phyloP scores from a whole-genome alignment of 2,797 vertebrate genomes.

The Artibeus lituratus region DNA sequence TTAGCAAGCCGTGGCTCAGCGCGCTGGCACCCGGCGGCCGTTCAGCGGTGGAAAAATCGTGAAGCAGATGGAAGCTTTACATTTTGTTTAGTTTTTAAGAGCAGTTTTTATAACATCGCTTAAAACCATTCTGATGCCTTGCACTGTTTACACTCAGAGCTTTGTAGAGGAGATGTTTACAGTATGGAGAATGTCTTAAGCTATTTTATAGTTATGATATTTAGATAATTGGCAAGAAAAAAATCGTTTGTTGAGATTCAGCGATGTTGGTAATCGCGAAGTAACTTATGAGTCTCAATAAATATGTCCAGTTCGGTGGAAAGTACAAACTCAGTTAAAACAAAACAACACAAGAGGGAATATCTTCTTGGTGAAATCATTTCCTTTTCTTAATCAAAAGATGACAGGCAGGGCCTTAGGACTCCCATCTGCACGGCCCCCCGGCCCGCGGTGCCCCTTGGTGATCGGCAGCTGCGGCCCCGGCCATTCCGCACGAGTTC shows the following conservation, averaged over 20 bases:
- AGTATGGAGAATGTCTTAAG: slow-evolving; percentile 86
- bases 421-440: slow-evolving; percentile 90
- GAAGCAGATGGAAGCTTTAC: slow-evolving; percentile 89
- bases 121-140: slow-evolving; percentile 87
- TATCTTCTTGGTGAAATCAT: slow-evolving; percentile 94
- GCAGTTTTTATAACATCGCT: slow-evolving; percentile 88
- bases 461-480: slow-evolving; percentile 71
- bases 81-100: slow-evolving; percentile 90
- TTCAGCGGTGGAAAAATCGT: slow-evolving; percentile 88
- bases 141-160: slow-evolving; percentile 87
- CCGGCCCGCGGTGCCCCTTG: slow-evolving; percentile 64
- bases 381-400: slow-evolving; percentile 95
- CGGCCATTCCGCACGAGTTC: slow-evolving; percentile 20
- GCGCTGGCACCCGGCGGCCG: slow-evolving; percentile 89
- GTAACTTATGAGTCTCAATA: slow-evolving; percentile 89
- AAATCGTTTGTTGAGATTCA: slow-evolving; percentile 89
- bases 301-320: slow-evolving; percentile 89
- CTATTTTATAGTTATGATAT: slow-evolving; percentile 92
- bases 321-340: slow-evolving; percentile 90
- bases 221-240: slow-evolving; percentile 89
- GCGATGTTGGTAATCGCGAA: slow-evolving; percentile 86
- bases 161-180: slow-evolving; percentile 90
- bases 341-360: slow-evolving; percentile 89
- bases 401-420: slow-evolving; percentile 90
- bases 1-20: slow-evolving; percentile 89